phyloP scores from a whole-genome alignment of 2,888 invertebrate species.

The Cordilura impudica region DNA sequence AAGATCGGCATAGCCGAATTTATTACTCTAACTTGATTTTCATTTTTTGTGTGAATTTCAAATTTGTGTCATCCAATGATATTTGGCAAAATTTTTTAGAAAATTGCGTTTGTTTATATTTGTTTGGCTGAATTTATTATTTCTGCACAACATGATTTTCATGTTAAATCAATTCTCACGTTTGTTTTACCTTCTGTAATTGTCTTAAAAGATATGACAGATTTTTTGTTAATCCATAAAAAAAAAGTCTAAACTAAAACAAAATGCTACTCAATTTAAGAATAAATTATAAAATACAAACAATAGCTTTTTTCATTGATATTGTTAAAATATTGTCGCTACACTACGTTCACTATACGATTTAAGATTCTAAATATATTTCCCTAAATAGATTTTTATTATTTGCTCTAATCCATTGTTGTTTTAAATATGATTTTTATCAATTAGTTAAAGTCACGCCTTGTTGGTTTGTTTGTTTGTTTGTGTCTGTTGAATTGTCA shows the following conservation, averaged over 20 bases:
- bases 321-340: not conserved
- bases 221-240: not conserved
- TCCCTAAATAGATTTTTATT: constrained; percentile 44
- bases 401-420: constrained; percentile 13
- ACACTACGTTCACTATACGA: constrained; percentile 5
- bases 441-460: constrained; percentile 62
- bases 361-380: constrained; percentile 22
- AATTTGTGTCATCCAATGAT: constrained; percentile 20
- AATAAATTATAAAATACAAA: constrained; percentile 39
- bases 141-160: constrained; percentile 49
- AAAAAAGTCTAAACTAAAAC: constrained; percentile 1
- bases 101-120: constrained; percentile 6
- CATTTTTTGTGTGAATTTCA: constrained; percentile 38
- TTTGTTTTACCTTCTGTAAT: constrained; percentile 58
- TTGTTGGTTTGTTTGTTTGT: constrained; percentile 37
- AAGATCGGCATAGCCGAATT: too few relatives aligned
- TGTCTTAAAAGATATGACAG: constrained; percentile 53
- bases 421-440: constrained; percentile 51
- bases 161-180: constrained; percentile 59
- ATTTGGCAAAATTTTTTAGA: not conserved
- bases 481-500: constrained; percentile 52
- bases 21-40: too few relatives aligned
- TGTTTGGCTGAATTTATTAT: not conserved
- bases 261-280: constrained; percentile 10
- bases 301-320: constrained; percentile 44